Evolutionary conservation across 2,113 vertebrate genomes (phyloP).

Genomic region (Peucedramus taeniatus): DNA sequence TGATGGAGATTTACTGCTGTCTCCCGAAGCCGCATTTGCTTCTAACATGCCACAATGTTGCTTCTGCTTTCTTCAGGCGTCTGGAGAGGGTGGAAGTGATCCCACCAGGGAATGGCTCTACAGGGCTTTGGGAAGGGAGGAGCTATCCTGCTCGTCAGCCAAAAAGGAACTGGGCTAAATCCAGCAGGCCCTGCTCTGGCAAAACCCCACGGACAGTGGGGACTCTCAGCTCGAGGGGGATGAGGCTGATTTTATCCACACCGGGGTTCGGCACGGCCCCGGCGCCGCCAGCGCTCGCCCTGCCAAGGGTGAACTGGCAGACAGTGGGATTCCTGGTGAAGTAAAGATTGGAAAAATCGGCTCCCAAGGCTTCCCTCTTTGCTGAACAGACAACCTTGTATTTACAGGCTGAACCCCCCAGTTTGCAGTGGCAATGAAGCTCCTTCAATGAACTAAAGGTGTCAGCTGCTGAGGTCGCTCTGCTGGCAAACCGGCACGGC

Average conservation of each 20-base stretch:
- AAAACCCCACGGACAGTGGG: accelerated
- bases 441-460: neutral
- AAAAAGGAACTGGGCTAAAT: slow-evolving; percentile 4
- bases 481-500: neutral
- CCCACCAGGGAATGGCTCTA: neutral
- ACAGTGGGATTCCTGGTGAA: neutral
- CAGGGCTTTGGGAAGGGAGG: neutral
- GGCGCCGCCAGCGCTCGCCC: neutral
- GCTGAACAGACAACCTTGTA: neutral
- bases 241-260: accelerated
- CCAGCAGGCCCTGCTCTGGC: neutral
- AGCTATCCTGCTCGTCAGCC: neutral
- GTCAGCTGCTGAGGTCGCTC: neutral
- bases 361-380: neutral
- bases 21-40: slow-evolving; percentile 60
- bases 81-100: slow-evolving; percentile 33
- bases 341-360: neutral
- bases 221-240: accelerated
- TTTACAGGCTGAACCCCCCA: neutral
- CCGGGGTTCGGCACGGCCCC: accelerated
- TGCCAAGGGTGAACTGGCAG: neutral
- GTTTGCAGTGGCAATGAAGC: neutral
- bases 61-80: slow-evolving; percentile 66
- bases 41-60: slow-evolving; percentile 77
- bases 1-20: slow-evolving; percentile 68